These are phyloP conservation scores for Aspiorhynchus laticeps DNA, from an alignment of 2,113 vertebrate genomes.

Conservation along the genomic window DNA sequence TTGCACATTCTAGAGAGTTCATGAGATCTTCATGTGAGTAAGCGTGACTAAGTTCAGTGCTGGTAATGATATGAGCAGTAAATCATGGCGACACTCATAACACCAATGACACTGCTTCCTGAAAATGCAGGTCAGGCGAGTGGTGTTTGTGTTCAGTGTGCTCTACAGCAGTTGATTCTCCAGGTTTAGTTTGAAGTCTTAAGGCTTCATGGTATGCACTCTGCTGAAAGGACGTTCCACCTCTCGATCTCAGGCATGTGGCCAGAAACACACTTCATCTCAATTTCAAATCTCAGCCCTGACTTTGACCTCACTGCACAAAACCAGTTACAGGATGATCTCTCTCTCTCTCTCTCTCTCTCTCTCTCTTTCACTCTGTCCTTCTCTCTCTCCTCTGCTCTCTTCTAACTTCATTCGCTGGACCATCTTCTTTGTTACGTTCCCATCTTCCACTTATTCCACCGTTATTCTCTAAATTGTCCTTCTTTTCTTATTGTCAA, in stretches of 20 bases:
- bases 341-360: constrained; percentile 34
- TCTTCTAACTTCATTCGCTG: constrained; percentile 23
- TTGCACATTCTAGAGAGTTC: too few relatives aligned
- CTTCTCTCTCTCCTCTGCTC: neutral
- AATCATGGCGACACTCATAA: neutral
- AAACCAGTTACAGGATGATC: constrained; percentile 58
- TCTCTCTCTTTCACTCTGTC: neutral
- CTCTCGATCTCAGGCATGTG: constrained; percentile 32
- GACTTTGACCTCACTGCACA: constrained; percentile 70
- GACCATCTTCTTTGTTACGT: constrained; percentile 3
- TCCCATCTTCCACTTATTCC: neutral
- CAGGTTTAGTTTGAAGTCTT: neutral
- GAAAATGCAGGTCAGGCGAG: neutral
- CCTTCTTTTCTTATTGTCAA: neutral
- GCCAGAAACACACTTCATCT: constrained; percentile 64
- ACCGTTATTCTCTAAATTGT: constrained; percentile 1
- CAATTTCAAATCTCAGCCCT: constrained; percentile 67
- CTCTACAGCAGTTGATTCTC: neutral
- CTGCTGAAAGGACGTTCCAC: neutral
- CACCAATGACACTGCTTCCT: neutral
- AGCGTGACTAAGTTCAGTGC: neutral
- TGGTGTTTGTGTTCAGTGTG: neutral
- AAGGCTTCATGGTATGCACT: neutral
- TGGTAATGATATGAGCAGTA: neutral
- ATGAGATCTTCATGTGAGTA: too few relatives aligned